Base-by-base conservation (phyloP, 2,113 vertebrate species). In the Spea bombifrons region DNA sequence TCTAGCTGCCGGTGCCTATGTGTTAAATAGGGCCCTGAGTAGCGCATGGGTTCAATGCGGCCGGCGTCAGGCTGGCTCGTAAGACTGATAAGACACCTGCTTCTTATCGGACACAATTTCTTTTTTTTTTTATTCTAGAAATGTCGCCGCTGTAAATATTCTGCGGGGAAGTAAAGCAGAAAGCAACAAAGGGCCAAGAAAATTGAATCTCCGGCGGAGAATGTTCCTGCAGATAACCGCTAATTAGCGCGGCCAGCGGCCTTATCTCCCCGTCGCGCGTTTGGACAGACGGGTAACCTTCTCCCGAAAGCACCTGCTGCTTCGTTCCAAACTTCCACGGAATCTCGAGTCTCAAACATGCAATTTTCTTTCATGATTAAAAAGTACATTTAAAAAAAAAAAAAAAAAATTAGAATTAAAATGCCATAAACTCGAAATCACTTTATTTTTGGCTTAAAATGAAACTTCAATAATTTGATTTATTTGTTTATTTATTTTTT, bases 401-500 rank as follows among this genome's bases (percentile, higher is more conserved):
- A 67, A 0, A 7, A 79, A 78, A 78, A 83, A 71, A 4, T 3
- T 30, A 30, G 30, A 30, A 59, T 13, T 12, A 59, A 59, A 12
- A 59, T 10, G 15, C 55, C 47, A 73, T 45, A 86, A 70, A 81
- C 86, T 90, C 83, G 85, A 85, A 83, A 85, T 86, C 81, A 88
- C 90, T 93, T 93, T 93, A 92, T 91, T 92, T 89, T 84, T 94
- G 94, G 85, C 90, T 94, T 93, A 96, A 97, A 98, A 95, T 88
- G 94, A 96, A 97, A 96, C 94, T 91, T 59, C 15, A 59, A n/a
- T 53, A 1, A 53, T 93, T 94, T 94, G 85, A 93, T 91, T 91
- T 94, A 90, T 84, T 83, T 91, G 45, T 92, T 92, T 88, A 88
- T 90, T 85, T 92, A 90, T 88, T 87, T 83, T 85, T 94, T 53